These are phyloP conservation scores for Conopomorpha cramerella DNA, from an alignment of 1,140 invertebrate genomes.

Conservation along the genomic window DNA sequence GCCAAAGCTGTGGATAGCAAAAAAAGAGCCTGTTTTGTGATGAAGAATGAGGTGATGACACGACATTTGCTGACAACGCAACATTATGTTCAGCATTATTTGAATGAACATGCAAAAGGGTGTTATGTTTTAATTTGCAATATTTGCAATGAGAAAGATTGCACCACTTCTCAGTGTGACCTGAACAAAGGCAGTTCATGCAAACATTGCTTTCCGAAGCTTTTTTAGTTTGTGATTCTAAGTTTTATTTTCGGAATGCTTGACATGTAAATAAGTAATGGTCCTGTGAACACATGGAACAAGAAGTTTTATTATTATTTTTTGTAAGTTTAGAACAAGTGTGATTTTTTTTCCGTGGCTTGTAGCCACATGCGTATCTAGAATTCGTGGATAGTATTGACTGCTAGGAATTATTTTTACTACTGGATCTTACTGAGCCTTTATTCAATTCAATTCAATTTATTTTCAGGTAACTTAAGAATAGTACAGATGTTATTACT, in stretches of 20 bases:
- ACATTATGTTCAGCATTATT: not conserved
- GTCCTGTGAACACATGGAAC: not conserved
- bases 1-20: conserved; percentile 13
- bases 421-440: too few species aligned
- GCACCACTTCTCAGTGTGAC: not conserved
- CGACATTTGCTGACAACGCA: not conserved
- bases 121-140: conserved; percentile 1
- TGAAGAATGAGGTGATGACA: not conserved
- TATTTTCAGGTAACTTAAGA: too few species aligned
- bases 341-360: too few species aligned
- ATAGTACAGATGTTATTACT: too few species aligned
- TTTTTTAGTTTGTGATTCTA: not conserved
- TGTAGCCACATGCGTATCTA: too few species aligned
- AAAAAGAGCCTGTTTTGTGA: not conserved
- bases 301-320: not conserved
- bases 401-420: too few species aligned
- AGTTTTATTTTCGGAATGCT: not conserved
- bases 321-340: too few species aligned
- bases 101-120: not conserved
- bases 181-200: conserved; percentile 1
- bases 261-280: not conserved
- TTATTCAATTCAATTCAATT: too few species aligned
- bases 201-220: conserved; percentile 1
- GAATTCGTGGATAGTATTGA: too few species aligned
- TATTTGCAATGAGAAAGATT: conserved; percentile 4